Conservation (phyloP, 2,888 invertebrate genomes). For the Matsumyia berberina region DNA sequence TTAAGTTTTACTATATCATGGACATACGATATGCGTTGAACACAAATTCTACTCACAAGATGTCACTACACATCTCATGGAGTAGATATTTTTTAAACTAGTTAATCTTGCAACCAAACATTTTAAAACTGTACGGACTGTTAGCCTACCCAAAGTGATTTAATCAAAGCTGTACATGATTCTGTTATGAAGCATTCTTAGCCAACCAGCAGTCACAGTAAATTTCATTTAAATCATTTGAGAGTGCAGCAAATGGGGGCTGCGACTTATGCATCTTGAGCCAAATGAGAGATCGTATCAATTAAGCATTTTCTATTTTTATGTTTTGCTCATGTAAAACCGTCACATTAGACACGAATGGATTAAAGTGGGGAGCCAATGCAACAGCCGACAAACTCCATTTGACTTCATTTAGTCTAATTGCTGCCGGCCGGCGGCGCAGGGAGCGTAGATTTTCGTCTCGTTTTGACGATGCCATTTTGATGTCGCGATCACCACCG, state of each 20-base stretch:
- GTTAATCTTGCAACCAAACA: no score
- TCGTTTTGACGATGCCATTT: constrained; percentile 48
- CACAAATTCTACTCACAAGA: no score
- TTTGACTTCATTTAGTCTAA: constrained; percentile 72
- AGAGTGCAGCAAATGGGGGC: constrained; percentile 20
- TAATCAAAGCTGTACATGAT: no score
- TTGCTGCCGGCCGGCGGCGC: constrained; percentile 52
- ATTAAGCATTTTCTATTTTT: constrained; percentile 69
- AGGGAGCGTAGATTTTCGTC: constrained; percentile 43
- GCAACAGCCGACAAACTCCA: constrained; percentile 54
- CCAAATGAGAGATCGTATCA: constrained; percentile 51
- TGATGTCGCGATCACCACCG: neutral
- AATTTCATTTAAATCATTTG: constrained; percentile 33
- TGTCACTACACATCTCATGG: no score
- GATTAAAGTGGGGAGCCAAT: constrained; percentile 25
- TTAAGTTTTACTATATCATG: no score
- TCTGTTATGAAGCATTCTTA: neutral
- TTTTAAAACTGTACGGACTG: no score
- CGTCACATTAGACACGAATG: constrained; percentile 65
- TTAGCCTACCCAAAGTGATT: no score
- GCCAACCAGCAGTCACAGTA: constrained; percentile 3
- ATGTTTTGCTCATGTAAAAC: constrained; percentile 42
- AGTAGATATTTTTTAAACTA: no score
- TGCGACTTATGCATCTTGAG: constrained; percentile 28
- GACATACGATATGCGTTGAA: no score